A percentile compares a stretch with the other conserved stretches of the same genome.
phyloP scores from a whole-genome alignment of 2,888 invertebrate genomes.

The Argyresthia goedartella region DNA sequence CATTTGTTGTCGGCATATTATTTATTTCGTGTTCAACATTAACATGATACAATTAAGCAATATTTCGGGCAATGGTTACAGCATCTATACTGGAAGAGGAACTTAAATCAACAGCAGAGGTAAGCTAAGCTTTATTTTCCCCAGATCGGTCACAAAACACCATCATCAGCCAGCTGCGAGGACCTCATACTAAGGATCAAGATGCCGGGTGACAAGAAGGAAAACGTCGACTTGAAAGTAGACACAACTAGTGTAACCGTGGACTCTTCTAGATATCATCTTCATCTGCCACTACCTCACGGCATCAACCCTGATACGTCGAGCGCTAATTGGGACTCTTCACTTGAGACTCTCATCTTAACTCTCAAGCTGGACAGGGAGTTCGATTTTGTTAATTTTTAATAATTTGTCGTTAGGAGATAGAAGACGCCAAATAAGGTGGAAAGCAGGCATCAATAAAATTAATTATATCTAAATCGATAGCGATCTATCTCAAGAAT shows the following conservation, averaged over 20 bases:
- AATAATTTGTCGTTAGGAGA: slow-evolving; percentile 19
- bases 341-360: slow-evolving; percentile 75
- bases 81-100: no score
- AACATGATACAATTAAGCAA: no score
- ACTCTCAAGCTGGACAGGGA: slow-evolving; percentile 83
- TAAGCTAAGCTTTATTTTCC: background rate
- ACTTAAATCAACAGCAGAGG: no score
- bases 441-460: no score
- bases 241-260: slow-evolving; percentile 73
- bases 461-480: no score
- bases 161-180: slow-evolving; percentile 87
- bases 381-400: slow-evolving; percentile 90
- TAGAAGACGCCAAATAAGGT: no score
- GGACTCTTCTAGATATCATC: slow-evolving; percentile 73
- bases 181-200: slow-evolving; percentile 84
- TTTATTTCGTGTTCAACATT: no score
- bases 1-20: no score
- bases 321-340: slow-evolving; percentile 83
- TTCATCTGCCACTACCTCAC: slow-evolving; percentile 85
- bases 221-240: slow-evolving; percentile 81
- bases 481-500: no score
- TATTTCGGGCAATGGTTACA: no score
- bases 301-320: slow-evolving; percentile 85
- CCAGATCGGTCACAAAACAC: slow-evolving; percentile 85
- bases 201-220: slow-evolving; percentile 81